A percentile compares a stretch with the other conserved stretches of the same genome.
Evolutionary conservation across 2,797 vertebrate genomes (phyloP).

Genomic region (Acropternis orthonyx): DNA sequence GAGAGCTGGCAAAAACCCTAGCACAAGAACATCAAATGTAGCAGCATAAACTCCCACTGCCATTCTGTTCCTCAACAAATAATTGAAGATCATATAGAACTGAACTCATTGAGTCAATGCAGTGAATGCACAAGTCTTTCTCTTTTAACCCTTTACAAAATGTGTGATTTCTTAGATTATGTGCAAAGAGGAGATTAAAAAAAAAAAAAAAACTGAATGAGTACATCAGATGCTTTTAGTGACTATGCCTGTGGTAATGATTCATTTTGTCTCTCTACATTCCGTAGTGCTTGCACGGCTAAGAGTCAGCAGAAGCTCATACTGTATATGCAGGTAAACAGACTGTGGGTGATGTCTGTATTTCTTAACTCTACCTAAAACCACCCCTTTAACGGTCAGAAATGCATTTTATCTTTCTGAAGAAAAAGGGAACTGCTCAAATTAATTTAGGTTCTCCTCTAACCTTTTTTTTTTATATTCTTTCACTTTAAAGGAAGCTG

Average conservation of each 20-base stretch:
- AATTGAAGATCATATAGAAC: conserved; percentile 4
- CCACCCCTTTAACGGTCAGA: background rate
- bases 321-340: conserved; percentile 11
- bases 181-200: background rate
- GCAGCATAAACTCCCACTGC: conserved; percentile 66
- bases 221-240: conserved; percentile 11
- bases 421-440: conserved; percentile 11
- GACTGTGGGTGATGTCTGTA: background rate
- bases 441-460: background rate
- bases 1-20: conserved; percentile 46
- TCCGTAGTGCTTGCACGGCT: background rate
- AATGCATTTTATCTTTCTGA: conserved; percentile 1
- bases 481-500: conserved; percentile 29
- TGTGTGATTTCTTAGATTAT: background rate
- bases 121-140: conserved; percentile 6
- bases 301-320: background rate
- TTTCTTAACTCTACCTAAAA: conserved; percentile 38
- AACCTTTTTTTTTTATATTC: background rate
- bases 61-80: conserved; percentile 63
- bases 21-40: conserved; percentile 62
- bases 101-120: conserved; percentile 54
- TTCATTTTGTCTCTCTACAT: conserved; percentile 34
- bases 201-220: conserved; percentile 1
- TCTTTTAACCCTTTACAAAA: conserved; percentile 33
- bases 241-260: conserved; percentile 12